A percentile compares a stretch with the other conserved stretches of the same genome.
Evolutionary conservation across 2,888 invertebrate genomes (phyloP).

Genomic region (Clusia tigrina): DNA sequence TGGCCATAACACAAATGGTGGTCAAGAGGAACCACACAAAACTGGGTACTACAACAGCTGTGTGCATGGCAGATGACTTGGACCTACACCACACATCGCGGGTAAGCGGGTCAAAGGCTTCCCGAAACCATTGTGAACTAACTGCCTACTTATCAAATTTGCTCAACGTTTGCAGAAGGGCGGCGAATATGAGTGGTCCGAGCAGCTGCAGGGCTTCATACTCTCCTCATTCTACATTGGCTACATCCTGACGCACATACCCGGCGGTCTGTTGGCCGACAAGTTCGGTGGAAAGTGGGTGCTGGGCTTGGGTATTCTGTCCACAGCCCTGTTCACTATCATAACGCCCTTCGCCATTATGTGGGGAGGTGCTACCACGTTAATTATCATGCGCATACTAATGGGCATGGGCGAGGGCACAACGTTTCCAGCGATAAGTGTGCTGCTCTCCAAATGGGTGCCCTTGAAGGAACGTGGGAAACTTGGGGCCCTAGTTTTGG

Average conservation of each 20-base stretch:
- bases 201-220: conserved; percentile 74
- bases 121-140: too few species aligned
- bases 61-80: neutral
- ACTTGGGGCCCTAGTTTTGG: conserved; percentile 78
- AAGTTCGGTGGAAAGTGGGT: conserved; percentile 83
- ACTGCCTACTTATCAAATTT: too few species aligned
- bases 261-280: conserved; percentile 80
- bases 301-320: conserved; percentile 76
- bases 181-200: conserved; percentile 74
- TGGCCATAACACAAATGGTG: conserved; percentile 71
- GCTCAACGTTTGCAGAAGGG: too few species aligned
- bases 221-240: conserved; percentile 83
- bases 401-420: conserved; percentile 87
- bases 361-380: conserved; percentile 64
- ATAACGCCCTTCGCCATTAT: conserved; percentile 25
- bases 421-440: conserved; percentile 81
- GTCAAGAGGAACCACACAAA: too few species aligned
- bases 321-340: conserved; percentile 67
- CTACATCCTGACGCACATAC: conserved; percentile 79
- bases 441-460: conserved; percentile 80
- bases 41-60: neutral
- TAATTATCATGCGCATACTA: conserved; percentile 74
- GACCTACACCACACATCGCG: too few species aligned
- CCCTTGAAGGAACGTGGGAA: conserved; percentile 76
- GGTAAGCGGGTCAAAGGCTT: too few species aligned